phyloP scores from a whole-genome alignment of 2,888 invertebrate species.

The Lypha dubia region DNA sequence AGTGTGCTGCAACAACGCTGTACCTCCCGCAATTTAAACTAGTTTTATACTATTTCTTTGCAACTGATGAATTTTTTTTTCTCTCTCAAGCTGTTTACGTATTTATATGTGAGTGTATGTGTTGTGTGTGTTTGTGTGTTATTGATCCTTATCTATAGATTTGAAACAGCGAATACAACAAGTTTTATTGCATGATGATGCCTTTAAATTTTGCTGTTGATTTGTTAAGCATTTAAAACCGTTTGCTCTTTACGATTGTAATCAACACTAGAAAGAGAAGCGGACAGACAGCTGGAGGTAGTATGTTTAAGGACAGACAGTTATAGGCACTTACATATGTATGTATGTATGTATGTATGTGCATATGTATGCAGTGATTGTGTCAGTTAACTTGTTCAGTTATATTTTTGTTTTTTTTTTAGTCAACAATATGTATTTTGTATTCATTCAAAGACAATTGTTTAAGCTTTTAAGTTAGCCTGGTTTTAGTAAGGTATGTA shows the following conservation, averaged over 20 bases:
- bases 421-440: background rate
- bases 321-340: background rate
- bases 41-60: conserved; percentile 47
- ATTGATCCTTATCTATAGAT: conserved; percentile 70
- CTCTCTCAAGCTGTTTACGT: background rate
- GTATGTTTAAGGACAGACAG: background rate
- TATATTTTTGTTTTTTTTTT: conserved; percentile 22
- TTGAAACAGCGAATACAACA: conserved; percentile 62
- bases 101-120: too few species aligned
- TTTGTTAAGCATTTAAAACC: conserved; percentile 69
- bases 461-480: conserved; percentile 56
- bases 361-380: background rate
- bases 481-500: conserved; percentile 10
- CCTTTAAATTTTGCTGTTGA: conserved; percentile 66
- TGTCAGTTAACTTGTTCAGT: conserved; percentile 17
- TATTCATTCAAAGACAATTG: conserved; percentile 39
- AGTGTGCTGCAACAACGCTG: conserved; percentile 1
- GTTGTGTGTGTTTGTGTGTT: conserved; percentile 36
- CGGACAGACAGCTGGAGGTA: background rate
- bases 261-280: conserved; percentile 56
- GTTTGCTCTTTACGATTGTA: conserved; percentile 67
- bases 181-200: conserved; percentile 68
- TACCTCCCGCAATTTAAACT: conserved; percentile 72
- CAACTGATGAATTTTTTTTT: background rate
- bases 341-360: too few species aligned